Base-by-base conservation (phyloP, 2,113 vertebrate genomes). In the Colius striatus region DNA sequence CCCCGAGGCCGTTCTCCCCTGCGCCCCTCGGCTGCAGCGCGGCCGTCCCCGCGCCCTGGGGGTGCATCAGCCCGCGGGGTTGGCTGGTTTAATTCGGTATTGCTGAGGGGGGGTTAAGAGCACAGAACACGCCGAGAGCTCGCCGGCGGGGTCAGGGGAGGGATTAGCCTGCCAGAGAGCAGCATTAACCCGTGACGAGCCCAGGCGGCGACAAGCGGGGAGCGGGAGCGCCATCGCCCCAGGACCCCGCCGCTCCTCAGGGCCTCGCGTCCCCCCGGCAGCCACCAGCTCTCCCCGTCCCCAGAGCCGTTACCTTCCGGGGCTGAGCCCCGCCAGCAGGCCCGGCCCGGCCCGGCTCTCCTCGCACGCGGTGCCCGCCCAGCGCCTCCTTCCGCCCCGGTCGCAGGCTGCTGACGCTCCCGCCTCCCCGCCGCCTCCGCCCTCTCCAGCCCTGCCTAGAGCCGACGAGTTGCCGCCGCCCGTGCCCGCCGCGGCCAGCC, bases 361-460 rank as follows among this genome's bases (percentile, higher is more conserved):
- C 50, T 27, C 84, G 36, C 38, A 18, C 63, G 91, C 89, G 75
- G 85, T 83, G 62, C 88, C 84, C 90, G 66, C 87, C 32, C 54
- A 13, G 62, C 66, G 26, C 74, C 75, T 87, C 27, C 93, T 32
- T 77, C 93, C 73, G 51, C 70, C 87, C 84, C 65, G 73, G 96
- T 96, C 85, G 71, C 89, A 86, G 87, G 48, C 76, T 89, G 73
- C 27, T 86, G 88, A 86, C 92, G 84, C 79, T 87, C 79, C 73
- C 57, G 9, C 45, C 20, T 60, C 29, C 2, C 58, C 34, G 30
- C 62, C 15, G 80, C 81, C 73, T 54, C 63, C 68, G 62, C 86
- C 83, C 67, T 61, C 89, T 30, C 41, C 81, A 62, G 67, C 34
- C 30, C 7, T 55, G 62, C 45, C 13, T 13, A 38, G 4, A 47